A percentile compares a stretch with the other conserved stretches of the same genome.
Conservation (phyloP, 2,888 invertebrate species). For the Rhagonycha lutea region DNA sequence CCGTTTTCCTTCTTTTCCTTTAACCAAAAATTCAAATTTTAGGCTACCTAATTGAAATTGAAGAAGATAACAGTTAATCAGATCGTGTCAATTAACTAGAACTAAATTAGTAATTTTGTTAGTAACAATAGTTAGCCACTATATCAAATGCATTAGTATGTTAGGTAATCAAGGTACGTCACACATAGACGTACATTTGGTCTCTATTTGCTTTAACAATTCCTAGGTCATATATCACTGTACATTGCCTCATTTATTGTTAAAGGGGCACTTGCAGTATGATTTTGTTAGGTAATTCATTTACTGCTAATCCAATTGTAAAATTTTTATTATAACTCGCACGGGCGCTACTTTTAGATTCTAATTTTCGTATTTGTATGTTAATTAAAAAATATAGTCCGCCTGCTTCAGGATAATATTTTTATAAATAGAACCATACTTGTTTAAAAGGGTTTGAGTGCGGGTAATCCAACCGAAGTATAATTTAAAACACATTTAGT, state of each 20-base stretch:
- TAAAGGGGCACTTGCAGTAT: conserved; percentile 14
- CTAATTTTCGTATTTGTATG: background rate
- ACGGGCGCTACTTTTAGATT: background rate
- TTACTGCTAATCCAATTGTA: background rate
- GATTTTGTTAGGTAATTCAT: background rate
- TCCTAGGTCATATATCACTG: conserved; percentile 9
- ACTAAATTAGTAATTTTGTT: conserved; percentile 18
- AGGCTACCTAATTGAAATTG: no score
- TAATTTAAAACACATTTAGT: background rate
- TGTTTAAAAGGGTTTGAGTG: background rate
- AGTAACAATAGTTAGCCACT: conserved; percentile 34
- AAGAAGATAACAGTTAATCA: background rate
- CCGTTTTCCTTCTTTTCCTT: no score
- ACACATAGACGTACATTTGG: conserved; percentile 14
- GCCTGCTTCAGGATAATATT: background rate
- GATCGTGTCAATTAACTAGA: background rate
- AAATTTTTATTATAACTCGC: background rate
- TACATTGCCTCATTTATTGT: conserved; percentile 16
- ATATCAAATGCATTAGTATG: conserved; percentile 33
- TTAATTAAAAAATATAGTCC: background rate
- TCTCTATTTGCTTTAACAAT: conserved; percentile 18
- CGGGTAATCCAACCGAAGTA: background rate
- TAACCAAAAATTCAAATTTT: no score
- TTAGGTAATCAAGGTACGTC: conserved; percentile 17
- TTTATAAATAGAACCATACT: background rate